Percentiles rank a stretch among this genome's conserved stretches.
Evolutionary conservation across 30 jellyfish, hydroid and myxozoan species (phyloP).

Genomic region (Clytia hemisphaerica): DNA sequence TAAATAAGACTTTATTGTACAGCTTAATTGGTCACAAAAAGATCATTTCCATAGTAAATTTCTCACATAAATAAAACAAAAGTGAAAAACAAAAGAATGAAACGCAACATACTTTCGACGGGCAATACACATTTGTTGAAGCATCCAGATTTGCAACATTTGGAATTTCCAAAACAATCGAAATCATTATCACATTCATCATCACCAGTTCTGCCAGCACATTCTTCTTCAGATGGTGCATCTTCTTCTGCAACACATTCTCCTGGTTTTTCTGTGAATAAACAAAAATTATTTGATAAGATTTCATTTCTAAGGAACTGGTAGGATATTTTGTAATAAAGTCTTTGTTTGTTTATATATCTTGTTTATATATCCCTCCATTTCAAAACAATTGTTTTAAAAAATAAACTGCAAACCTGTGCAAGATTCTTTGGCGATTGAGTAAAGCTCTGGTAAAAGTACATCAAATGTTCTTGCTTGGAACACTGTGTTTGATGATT

Average conservation of each 20-base stretch:
- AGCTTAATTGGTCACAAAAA: too few relatives aligned
- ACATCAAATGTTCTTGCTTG: slow-evolving; percentile 49
- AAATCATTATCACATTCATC: slow-evolving; percentile 69
- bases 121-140: slow-evolving; percentile 12
- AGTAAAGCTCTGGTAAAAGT: slow-evolving; percentile 42
- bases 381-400: neutral
- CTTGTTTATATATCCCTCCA: neutral
- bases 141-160: slow-evolving; percentile 49
- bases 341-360: neutral
- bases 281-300: neutral
- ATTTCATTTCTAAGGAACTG: neutral
- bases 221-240: slow-evolving; percentile 4
- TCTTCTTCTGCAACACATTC: slow-evolving; percentile 41
- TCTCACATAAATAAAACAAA: too few relatives aligned
- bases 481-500: slow-evolving; percentile 40
- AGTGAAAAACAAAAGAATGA: too few relatives aligned
- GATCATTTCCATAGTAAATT: too few relatives aligned
- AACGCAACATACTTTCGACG: too few relatives aligned
- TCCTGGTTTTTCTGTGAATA: slow-evolving; percentile 66
- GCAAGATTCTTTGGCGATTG: slow-evolving; percentile 56
- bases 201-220: slow-evolving; percentile 26
- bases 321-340: neutral
- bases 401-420: slow-evolving; percentile 36
- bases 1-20: too few relatives aligned
- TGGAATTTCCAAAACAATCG: slow-evolving; percentile 68